Percentiles rank a stretch among this genome's conserved stretches.
These are phyloP conservation scores for Psilanteris sp. DNA, from an alignment of 1,140 invertebrate species.

Conservation along the genomic window DNA sequence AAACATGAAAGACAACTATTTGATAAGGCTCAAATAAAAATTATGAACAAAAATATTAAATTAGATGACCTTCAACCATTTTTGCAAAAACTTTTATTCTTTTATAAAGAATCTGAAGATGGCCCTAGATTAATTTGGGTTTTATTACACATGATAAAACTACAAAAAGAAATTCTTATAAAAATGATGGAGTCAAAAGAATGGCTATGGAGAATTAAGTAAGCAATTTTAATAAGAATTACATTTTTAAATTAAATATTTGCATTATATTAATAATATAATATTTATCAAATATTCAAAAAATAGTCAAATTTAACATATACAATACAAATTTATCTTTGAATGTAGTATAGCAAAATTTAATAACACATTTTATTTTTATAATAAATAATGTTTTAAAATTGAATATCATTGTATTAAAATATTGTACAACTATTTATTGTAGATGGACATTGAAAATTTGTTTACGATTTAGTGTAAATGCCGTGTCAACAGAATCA, in stretches of 20 bases:
- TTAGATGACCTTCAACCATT: constrained; percentile 81
- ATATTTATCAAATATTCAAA: no score
- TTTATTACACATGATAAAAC: constrained; percentile 82
- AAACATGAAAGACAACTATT: constrained; percentile 84
- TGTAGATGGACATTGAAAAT: constrained; percentile 72
- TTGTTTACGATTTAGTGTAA: constrained; percentile 72
- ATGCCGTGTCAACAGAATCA: constrained; percentile 68
- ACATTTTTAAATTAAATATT: constrained; percentile 68
- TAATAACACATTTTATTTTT: no score
- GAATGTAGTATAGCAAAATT: no score
- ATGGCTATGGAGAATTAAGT: constrained; percentile 83
- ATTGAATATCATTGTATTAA: no score
- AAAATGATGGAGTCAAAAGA: constrained; percentile 78
- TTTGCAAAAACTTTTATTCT: constrained; percentile 86
- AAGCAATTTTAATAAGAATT: no score
- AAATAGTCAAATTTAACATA: no score
- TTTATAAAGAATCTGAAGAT: constrained; percentile 87
- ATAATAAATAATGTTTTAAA: no score
- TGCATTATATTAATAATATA: no score
- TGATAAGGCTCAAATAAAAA: constrained; percentile 81
- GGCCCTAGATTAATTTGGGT: constrained; percentile 84
- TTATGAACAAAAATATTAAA: constrained; percentile 78
- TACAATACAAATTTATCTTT: no score
- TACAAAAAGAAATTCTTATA: constrained; percentile 81
- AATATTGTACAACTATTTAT: no score